Evolutionary conservation across 1,140 invertebrate genomes (phyloP), one percentile per base, ranked within the genome.

Genomic region (Drosophila obscura): DNA sequence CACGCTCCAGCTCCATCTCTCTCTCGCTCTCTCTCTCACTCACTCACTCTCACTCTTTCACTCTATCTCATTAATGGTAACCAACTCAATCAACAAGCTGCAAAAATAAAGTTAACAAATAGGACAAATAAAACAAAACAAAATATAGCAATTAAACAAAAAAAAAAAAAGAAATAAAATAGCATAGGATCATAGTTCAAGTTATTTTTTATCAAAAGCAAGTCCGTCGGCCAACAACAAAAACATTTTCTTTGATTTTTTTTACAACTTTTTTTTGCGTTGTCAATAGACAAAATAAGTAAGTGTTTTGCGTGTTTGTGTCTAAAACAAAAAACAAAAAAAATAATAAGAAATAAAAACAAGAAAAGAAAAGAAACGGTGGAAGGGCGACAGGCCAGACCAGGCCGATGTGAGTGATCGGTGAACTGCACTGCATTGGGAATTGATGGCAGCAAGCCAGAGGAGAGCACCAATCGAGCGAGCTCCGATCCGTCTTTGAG

Each of bases 11-110:
- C 51, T 11, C 68, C 57, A 31, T n/a, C 35, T 26, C n/a, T 16
- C 56, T 39, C 28, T 16, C 55, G 13, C 26, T 19, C 59, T 11
- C 15, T 19, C 48, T 24, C n/a, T n/a, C n/a, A n/a, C n/a, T n/a
- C n/a, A n/a, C 35, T 26, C n/a, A n/a, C 56, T n/a, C n/a, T n/a
- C n/a, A n/a, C n/a, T 39, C 51, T 39, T 9, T 7, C 51, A 5
- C 68, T 19, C 48, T 24, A 44, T 5, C 64, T 48, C 66, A 69
- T 69, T 35, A 57, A 57, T 28, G 31, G 24, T 52, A 52, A 26
- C 68, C 68, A 72, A 72, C 68, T 72, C 68, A 72, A 72, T 72
- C 68, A 72, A 72, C 68, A 72, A 72, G 68, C 68, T 72, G 68
- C 68, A 46, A 39, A 61, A 61, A 22, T 22, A 49, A 24, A 19